phyloP scores from a whole-genome alignment of 1,140 invertebrate species.

The Achatina immaculata region DNA sequence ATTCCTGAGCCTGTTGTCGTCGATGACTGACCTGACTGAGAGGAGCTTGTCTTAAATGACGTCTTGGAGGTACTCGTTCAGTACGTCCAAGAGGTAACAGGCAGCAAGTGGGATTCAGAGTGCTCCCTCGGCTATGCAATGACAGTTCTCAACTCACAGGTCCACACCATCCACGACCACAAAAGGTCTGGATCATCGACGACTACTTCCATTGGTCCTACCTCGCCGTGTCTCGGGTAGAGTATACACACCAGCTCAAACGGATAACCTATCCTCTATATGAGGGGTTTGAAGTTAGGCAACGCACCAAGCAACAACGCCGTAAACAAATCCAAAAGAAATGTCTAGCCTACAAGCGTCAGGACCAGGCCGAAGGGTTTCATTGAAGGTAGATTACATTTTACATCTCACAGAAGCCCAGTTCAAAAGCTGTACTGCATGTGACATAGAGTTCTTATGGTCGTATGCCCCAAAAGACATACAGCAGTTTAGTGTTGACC shows the following conservation, averaged over 20 bases:
- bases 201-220: background rate
- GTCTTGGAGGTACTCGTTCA: background rate
- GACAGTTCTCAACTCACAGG: background rate
- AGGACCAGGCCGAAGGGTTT: background rate
- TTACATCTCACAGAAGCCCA: background rate
- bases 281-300: background rate
- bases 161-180: background rate
- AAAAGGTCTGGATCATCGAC: constrained; percentile 1
- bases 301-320: too few relatives aligned
- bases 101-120: background rate
- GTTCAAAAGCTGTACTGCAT: background rate
- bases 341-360: background rate
- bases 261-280: background rate
- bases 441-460: background rate
- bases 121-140: background rate
- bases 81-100: too few relatives aligned
- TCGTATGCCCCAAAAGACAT: background rate
- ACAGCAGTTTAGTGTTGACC: background rate
- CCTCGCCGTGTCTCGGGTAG: background rate
- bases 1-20: too few relatives aligned
- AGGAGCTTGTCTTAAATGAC: background rate
- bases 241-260: constrained; percentile 2
- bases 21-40: background rate
- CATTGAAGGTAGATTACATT: background rate
- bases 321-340: background rate